These are phyloP conservation scores for Paradisaea rubra DNA, from an alignment of 2,113 vertebrate genomes.

Conservation along the genomic window DNA sequence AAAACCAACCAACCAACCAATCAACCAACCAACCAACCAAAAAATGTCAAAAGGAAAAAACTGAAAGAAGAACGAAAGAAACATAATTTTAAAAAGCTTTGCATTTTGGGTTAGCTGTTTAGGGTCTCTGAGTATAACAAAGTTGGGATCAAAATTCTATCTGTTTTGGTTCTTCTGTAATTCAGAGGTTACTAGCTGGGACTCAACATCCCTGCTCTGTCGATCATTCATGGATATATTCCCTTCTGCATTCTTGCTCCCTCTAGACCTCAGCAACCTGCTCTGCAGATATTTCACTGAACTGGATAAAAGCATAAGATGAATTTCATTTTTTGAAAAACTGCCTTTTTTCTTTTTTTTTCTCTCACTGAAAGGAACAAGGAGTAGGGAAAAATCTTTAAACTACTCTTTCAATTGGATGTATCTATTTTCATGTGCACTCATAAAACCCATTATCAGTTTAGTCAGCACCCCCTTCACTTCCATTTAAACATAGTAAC, in stretches of 20 bases:
- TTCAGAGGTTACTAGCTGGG: background rate
- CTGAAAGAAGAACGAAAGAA: accelerated
- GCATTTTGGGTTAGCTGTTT: background rate
- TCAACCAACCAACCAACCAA: background rate
- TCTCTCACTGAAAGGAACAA: background rate
- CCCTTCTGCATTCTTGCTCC: background rate
- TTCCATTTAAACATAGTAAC: background rate
- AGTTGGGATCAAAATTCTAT: background rate
- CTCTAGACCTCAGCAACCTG: background rate
- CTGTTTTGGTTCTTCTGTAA: background rate
- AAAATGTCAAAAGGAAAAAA: background rate
- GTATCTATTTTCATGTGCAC: background rate
- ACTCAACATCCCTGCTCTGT: background rate
- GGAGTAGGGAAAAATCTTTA: background rate
- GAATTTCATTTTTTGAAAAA: background rate
- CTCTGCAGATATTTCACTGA: background rate
- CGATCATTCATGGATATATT: background rate
- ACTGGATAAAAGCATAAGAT: background rate
- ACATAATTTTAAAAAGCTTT: background rate
- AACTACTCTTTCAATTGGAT: background rate
- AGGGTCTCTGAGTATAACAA: background rate
- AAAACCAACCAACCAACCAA: background rate
- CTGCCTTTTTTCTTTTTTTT: background rate
- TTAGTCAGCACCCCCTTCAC: background rate
- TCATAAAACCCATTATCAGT: background rate